Base-by-base conservation (phyloP, 1,140 invertebrate species). In the Anthonomus grandis region DNA sequence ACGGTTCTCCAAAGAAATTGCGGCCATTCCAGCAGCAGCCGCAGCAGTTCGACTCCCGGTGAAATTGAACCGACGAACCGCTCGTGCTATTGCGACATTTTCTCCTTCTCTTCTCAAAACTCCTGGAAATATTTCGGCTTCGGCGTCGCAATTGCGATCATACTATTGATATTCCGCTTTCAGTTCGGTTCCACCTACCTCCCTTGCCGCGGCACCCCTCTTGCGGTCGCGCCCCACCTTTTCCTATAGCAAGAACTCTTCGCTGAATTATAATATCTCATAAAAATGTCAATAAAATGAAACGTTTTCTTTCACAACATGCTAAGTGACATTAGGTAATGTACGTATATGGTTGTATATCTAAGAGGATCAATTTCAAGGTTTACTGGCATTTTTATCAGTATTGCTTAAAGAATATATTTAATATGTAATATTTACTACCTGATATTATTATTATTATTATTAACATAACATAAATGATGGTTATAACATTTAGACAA, bases 131-230 rank as follows among this genome's bases (percentile, higher is more conserved):
- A 48, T 48, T 67, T 64, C 62, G 49, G 63, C 57, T 62, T 66
- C 67, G 63, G 47, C 47, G 47, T 50, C 47, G 69, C 69, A 71
- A 71, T 71, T 68, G 68, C 70, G 70, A 68, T 71, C 70, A 68
- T 69, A 70, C 69, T 70, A 70, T 70, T 70, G 70, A 72, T 72
- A 72, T 72, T 70, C 68, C 62, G 69, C 68, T 69, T 69, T 51
- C 62, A 67, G 67, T 69, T 64, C 63, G 67, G 63, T 68, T 66
- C 65, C 48, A 59, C 60, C 57, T 31, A 47, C 34, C 31, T 13
- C 49, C 42, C 44, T 42, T 47, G 18, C 37, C 22, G 13, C 46
- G 22, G 8, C 39, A 36, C 42, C 46, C 31, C 24, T 25, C 42
- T 34, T 34, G 34, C 47, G 50, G 59, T 63, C 54, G 44, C 48